Conservation (phyloP, 2,888 invertebrate genomes). For the Esperia sulphurella region DNA sequence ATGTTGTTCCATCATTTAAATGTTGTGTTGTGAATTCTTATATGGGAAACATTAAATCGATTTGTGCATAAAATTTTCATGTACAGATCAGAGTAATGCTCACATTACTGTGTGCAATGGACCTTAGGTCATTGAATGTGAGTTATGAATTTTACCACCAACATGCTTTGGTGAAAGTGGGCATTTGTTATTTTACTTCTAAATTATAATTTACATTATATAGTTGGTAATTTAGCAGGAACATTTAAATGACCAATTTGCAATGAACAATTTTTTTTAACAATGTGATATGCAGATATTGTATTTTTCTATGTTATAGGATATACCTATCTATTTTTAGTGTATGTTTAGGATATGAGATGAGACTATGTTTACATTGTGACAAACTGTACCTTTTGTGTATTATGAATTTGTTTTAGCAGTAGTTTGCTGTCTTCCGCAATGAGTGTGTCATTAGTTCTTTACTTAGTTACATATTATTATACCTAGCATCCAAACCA, state of each 20-base stretch:
- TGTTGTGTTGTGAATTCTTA: too few relatives aligned
- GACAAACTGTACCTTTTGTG: slow-evolving; percentile 15
- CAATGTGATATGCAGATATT: slow-evolving; percentile 40
- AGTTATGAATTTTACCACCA: too few relatives aligned
- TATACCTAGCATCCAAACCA: background rate
- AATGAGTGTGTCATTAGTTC: background rate
- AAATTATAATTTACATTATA: background rate
- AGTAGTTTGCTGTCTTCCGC: slow-evolving; percentile 2
- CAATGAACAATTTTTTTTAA: slow-evolving; percentile 18
- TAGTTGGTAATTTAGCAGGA: background rate
- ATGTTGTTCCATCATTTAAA: too few relatives aligned
- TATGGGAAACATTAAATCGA: too few relatives aligned
- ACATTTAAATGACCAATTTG: background rate
- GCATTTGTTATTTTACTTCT: background rate
- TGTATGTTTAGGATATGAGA: slow-evolving; percentile 18
- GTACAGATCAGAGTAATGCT: too few relatives aligned
- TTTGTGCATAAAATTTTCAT: too few relatives aligned
- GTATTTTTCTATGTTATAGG: slow-evolving; percentile 28
- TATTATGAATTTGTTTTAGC: slow-evolving; percentile 17
- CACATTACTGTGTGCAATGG: too few relatives aligned
- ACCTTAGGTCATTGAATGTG: too few relatives aligned
- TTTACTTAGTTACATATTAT: background rate
- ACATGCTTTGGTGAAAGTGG: background rate
- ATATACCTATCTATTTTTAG: slow-evolving; percentile 20
- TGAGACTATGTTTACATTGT: slow-evolving; percentile 20